Conservation (phyloP, 2,888 invertebrate species). For the Perizoma flavofasciatum region DNA sequence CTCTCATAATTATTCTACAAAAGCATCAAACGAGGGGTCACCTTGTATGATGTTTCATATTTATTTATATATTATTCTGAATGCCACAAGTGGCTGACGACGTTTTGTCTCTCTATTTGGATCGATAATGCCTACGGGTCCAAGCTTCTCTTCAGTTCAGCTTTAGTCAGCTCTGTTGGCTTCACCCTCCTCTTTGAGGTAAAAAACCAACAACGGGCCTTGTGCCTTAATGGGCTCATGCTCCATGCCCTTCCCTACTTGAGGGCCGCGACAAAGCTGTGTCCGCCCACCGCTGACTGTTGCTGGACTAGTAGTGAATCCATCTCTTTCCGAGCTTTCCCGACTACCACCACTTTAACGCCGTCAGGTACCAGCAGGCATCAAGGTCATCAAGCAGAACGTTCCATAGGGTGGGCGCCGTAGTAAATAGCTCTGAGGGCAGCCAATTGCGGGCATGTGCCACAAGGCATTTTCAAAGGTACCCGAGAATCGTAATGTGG, state of each 20-base stretch:
- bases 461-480: too few relatives aligned
- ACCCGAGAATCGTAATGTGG: background rate
- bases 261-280: background rate
- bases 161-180: conserved; percentile 11
- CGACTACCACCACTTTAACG: too few relatives aligned
- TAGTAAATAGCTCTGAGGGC: too few relatives aligned
- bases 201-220: conserved; percentile 9
- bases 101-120: conserved; percentile 1
- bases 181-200: background rate
- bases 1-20: background rate
- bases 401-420: conserved; percentile 38
- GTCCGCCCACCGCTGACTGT: too few relatives aligned
- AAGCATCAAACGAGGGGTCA: conserved; percentile 7
- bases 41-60: too few relatives aligned
- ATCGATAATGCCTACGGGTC: conserved; percentile 4
- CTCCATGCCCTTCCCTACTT: background rate
- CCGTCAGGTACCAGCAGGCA: too few relatives aligned
- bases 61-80: too few relatives aligned
- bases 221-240: background rate
- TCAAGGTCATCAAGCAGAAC: conserved; percentile 38
- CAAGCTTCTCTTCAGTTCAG: background rate
- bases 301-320: background rate
- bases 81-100: conserved; percentile 5
- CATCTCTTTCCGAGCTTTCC: background rate
- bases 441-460: too few relatives aligned